Conservation (phyloP, 2,888 invertebrate species). For the Lasioglossum morio region DNA sequence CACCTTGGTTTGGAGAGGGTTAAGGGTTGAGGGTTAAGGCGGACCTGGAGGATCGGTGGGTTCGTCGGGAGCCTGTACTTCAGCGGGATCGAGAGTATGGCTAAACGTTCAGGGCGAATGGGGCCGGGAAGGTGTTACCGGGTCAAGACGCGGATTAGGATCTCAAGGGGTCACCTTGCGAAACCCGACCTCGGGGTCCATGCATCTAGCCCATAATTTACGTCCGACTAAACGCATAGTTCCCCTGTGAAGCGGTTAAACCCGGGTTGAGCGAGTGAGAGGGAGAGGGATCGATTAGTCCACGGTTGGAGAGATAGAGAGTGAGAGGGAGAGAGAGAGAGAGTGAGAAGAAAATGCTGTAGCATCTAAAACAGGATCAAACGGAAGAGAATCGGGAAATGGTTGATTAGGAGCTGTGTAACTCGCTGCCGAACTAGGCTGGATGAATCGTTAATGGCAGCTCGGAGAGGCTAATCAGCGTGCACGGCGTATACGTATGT, state of each 20-base stretch:
- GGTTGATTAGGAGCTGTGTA: constrained; percentile 3
- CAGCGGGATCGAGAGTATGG: constrained; percentile 31
- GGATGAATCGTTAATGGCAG: constrained; percentile 11
- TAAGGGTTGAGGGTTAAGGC: not conserved
- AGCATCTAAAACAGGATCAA: not conserved
- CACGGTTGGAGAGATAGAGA: not conserved
- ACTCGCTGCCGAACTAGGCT: not conserved
- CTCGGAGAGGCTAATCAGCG: constrained; percentile 1
- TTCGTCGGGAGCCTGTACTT: constrained; percentile 35
- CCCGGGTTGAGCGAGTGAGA: not conserved
- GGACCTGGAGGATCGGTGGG: constrained; percentile 37
- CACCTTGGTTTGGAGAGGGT: not conserved
- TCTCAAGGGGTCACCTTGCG: constrained; percentile 57
- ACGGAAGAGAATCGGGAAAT: not conserved
- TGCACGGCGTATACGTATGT: not conserved
- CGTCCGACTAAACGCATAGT: constrained; percentile 39
- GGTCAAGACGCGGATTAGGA: constrained; percentile 63
- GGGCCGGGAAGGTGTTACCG: constrained; percentile 53
- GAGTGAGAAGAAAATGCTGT: not conserved
- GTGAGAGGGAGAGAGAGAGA: not conserved
- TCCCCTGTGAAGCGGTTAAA: constrained; percentile 31
- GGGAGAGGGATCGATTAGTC: constrained; percentile 7
- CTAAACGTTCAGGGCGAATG: constrained; percentile 34
- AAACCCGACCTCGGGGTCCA: constrained; percentile 34
- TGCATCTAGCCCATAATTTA: constrained; percentile 55